Evolutionary conservation across 2,113 vertebrate genomes (phyloP).

Genomic region (Bos javanicus): DNA sequence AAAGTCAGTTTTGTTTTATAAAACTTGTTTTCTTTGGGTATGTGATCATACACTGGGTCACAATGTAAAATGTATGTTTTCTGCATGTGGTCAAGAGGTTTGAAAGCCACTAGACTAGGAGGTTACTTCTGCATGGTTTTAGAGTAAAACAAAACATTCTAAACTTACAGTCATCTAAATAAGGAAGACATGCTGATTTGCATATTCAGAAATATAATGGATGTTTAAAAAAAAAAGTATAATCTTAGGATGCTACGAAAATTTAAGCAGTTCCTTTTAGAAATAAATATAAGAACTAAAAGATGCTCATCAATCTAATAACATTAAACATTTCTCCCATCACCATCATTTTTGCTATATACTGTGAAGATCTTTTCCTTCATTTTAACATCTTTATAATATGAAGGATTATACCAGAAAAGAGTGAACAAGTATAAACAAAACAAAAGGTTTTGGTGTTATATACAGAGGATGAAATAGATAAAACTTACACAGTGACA

Average conservation of each 20-base stretch:
- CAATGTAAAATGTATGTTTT: constrained; percentile 35
- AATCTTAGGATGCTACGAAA: constrained; percentile 2
- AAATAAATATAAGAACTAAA: background rate
- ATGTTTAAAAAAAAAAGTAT: background rate
- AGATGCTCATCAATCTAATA: background rate
- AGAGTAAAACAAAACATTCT: constrained; percentile 12
- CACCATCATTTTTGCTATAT: background rate
- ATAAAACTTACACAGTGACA: background rate
- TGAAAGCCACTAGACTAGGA: background rate
- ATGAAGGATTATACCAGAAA: background rate
- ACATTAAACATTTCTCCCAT: background rate
- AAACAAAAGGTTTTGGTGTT: background rate
- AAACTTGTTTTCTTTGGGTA: background rate
- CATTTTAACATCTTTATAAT: background rate
- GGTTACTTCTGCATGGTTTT: background rate
- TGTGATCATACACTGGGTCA: background rate
- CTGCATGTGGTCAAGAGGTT: background rate
- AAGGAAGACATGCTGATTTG: background rate
- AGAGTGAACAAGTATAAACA: background rate
- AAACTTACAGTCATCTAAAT: background rate
- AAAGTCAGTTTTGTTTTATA: background rate
- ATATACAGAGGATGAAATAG: background rate
- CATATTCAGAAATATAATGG: background rate
- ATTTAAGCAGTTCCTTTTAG: background rate
- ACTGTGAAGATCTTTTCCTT: constrained; percentile 1